Evolutionary conservation across 2,113 vertebrate species (phyloP).

Genomic region (Cavia aperea): DNA sequence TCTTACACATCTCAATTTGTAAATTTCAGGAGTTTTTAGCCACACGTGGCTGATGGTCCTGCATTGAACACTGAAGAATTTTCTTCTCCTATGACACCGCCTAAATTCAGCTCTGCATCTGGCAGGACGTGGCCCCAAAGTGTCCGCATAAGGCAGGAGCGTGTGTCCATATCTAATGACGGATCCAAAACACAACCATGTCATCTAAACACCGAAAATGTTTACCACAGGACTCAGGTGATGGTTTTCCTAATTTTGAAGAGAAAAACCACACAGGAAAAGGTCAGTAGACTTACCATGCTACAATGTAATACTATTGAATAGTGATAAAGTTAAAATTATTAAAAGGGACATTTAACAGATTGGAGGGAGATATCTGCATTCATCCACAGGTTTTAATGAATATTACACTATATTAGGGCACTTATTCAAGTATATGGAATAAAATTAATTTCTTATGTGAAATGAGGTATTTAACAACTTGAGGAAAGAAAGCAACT

Average conservation of each 20-base stretch:
- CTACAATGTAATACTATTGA: slow-evolving; percentile 29
- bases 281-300: background rate
- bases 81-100: background rate
- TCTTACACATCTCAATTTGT: background rate
- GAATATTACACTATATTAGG: slow-evolving; percentile 21
- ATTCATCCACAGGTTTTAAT: slow-evolving; percentile 42
- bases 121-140: background rate
- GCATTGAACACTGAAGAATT: background rate
- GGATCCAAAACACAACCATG: background rate
- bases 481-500: slow-evolving; percentile 28
- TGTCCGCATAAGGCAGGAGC: background rate
- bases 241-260: slow-evolving; percentile 43
- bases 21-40: slow-evolving; percentile 1
- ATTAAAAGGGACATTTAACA: background rate
- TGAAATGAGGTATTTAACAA: slow-evolving; percentile 38
- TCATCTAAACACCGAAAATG: slow-evolving; percentile 32
- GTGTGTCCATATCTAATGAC: background rate
- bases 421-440: slow-evolving; percentile 23
- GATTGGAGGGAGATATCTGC: slow-evolving; percentile 15
- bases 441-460: slow-evolving; percentile 44
- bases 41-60: background rate
- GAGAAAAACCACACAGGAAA: slow-evolving; percentile 8
- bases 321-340: background rate
- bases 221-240: slow-evolving; percentile 2
- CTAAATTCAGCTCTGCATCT: background rate